phyloP scores from a whole-genome alignment of 2,797 vertebrate genomes.

The Prunella strophiata region DNA sequence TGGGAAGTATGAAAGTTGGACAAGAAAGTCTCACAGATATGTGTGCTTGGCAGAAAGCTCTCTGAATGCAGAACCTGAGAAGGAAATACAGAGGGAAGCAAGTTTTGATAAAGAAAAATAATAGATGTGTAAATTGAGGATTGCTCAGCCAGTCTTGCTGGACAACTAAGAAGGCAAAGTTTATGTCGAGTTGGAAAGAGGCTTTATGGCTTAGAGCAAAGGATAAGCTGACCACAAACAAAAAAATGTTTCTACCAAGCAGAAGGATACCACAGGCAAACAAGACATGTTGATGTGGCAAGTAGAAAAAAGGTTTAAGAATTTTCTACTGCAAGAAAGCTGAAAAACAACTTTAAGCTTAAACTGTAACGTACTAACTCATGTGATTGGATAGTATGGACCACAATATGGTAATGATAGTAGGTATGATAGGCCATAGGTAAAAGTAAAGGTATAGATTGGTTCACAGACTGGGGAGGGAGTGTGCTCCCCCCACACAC shows the following conservation, averaged over 20 bases:
- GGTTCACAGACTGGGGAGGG: not conserved
- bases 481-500: constrained; percentile 1
- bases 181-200: not conserved
- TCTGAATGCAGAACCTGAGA: not conserved
- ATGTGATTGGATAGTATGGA: no score
- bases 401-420: no score
- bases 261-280: no score
- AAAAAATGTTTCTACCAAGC: no score
- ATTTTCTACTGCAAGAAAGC: no score
- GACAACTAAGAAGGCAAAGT: not conserved
- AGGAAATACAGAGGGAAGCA: not conserved
- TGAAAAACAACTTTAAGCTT: no score
- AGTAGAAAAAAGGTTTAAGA: no score
- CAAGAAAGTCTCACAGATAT: not conserved
- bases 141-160: not conserved
- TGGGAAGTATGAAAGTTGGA: not conserved
- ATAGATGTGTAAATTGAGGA: not conserved
- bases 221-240: no score
- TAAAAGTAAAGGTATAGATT: not conserved
- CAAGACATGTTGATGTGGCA: no score
- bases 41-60: not conserved
- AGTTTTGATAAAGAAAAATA: not conserved
- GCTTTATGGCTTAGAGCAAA: not conserved
- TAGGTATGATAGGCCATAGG: not conserved
- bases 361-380: no score